Conservation (phyloP, 2,113 vertebrate species). For the Oostethus manadensis region DNA sequence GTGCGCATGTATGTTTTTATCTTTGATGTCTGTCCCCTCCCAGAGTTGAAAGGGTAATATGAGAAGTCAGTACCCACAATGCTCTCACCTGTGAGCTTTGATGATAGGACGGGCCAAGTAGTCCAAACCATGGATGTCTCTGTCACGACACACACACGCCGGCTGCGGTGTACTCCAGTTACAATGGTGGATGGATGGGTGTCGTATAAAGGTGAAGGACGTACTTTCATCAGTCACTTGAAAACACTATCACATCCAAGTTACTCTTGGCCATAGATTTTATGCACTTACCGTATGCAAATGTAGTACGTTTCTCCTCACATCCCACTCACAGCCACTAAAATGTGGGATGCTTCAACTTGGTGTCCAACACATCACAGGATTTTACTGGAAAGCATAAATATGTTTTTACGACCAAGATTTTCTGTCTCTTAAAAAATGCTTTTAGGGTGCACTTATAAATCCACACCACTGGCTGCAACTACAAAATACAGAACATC, state of each 20-base stretch:
- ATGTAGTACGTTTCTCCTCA: too few relatives aligned
- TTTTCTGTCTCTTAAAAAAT: constrained; percentile 1
- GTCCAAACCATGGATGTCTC: constrained; percentile 64
- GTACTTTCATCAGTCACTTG: constrained; percentile 41
- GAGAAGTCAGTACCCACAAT: constrained; percentile 70
- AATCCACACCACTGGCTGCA: neutral
- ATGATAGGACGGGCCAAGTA: constrained; percentile 73
- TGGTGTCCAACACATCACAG: neutral
- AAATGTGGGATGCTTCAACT: neutral
- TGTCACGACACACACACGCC: constrained; percentile 52
- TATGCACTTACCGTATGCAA: neutral
- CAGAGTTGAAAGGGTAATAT: constrained; percentile 74
- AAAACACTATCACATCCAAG: constrained; percentile 25
- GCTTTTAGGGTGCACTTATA: neutral
- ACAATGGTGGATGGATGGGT: constrained; percentile 59
- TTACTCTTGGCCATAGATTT: neutral
- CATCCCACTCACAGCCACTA: neutral
- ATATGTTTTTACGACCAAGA: neutral
- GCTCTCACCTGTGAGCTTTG: constrained; percentile 77
- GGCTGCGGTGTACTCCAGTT: constrained; percentile 69
- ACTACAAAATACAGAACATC: neutral
- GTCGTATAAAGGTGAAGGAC: constrained; percentile 57
- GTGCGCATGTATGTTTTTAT: constrained; percentile 49
- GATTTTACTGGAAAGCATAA: neutral
- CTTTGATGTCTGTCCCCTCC: constrained; percentile 70